Evolutionary conservation across 2,797 vertebrate genomes (phyloP).

Genomic region (Phrynocephalus vlangalii): DNA sequence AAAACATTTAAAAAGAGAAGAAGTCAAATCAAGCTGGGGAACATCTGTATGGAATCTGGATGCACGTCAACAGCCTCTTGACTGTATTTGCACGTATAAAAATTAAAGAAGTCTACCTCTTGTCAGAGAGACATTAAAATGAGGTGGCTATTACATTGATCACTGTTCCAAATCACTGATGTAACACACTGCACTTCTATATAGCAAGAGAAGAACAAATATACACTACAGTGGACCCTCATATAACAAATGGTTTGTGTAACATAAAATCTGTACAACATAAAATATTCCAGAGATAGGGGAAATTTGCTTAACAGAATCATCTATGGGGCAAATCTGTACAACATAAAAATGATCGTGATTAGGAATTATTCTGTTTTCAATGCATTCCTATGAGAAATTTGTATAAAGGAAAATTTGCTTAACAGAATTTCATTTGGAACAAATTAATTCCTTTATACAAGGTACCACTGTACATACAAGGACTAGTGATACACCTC

Average conservation of each 20-base stretch:
- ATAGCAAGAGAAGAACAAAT: slow-evolving; percentile 29
- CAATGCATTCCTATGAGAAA: no score
- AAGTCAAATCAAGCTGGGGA: slow-evolving; percentile 23
- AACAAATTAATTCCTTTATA: no score
- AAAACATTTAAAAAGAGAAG: slow-evolving; percentile 26
- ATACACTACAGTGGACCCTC: not conserved
- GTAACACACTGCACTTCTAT: slow-evolving; percentile 43
- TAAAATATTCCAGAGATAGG: no score
- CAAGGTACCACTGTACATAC: no score
- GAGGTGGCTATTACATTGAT: slow-evolving; percentile 44
- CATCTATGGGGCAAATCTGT: no score
- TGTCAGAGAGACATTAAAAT: slow-evolving; percentile 46
- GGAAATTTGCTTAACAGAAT: no score
- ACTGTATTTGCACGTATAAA: slow-evolving; percentile 48
- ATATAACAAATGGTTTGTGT: no score
- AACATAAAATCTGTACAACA: no score
- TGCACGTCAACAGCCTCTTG: not conserved
- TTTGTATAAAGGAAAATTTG: no score
- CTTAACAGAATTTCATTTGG: no score
- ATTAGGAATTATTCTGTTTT: no score
- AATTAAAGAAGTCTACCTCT: slow-evolving; percentile 48
- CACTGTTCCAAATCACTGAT: slow-evolving; percentile 63
- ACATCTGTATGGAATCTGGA: not conserved
- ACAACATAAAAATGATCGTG: no score
- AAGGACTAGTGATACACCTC: not conserved